Evolutionary conservation across 64 coral and sea anemone genomes (phyloP).

Genomic region (Pocillopora verrucosa): DNA sequence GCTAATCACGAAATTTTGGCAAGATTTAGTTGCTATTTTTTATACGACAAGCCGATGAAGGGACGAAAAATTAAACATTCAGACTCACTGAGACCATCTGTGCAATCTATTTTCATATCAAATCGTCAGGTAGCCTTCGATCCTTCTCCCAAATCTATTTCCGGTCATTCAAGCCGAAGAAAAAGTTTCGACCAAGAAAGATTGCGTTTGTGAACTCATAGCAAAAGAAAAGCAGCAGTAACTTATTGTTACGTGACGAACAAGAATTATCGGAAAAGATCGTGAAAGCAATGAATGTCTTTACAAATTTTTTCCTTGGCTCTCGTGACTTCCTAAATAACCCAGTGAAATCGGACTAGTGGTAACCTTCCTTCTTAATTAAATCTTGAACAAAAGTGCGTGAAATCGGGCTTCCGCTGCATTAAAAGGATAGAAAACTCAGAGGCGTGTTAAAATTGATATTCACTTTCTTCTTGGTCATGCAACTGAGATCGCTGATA

Average conservation of each 20-base stretch:
- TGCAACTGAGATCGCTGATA: background rate
- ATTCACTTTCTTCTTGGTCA: background rate
- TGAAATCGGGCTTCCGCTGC: slow-evolving; percentile 19
- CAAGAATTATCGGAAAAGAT: background rate
- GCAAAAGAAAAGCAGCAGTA: background rate
- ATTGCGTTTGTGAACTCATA: background rate
- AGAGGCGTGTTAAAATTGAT: background rate
- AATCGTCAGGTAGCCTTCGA: background rate
- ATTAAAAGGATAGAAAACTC: slow-evolving; percentile 1
- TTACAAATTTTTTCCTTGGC: background rate
- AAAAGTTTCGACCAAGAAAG: background rate
- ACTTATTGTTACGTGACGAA: background rate
- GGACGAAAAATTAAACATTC: background rate
- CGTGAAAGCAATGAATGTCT: background rate
- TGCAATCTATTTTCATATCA: background rate
- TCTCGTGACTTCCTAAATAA: slow-evolving; percentile 4
- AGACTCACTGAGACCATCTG: background rate
- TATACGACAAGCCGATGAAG: background rate
- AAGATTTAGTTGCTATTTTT: background rate
- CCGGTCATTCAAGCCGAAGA: background rate
- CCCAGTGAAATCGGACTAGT: slow-evolving; percentile 30
- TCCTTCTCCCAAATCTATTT: background rate
- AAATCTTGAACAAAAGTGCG: background rate
- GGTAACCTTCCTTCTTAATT: background rate
- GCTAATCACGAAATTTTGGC: background rate